These are phyloP conservation scores for Theocolax elegans DNA, from an alignment of 1,140 invertebrate genomes.

Conservation along the genomic window DNA sequence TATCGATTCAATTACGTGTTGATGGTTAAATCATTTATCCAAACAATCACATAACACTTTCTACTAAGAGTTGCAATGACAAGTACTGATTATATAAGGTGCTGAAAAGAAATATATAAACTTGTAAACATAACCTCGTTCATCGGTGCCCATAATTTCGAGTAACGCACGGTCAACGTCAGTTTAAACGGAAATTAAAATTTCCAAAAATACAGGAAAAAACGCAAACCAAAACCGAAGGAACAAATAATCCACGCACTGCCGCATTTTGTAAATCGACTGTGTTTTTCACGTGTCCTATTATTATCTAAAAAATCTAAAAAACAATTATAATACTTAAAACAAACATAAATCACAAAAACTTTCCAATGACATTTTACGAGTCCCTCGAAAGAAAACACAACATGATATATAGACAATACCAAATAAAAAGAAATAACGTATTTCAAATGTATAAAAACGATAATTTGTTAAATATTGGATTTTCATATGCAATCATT, in stretches of 20 bases:
- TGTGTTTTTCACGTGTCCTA: slow-evolving; percentile 48
- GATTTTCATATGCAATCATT: not conserved
- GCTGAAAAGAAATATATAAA: slow-evolving; percentile 36
- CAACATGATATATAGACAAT: slow-evolving; percentile 33
- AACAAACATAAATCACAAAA: slow-evolving; percentile 1
- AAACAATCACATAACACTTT: slow-evolving; percentile 37
- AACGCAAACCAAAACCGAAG: slow-evolving; percentile 41
- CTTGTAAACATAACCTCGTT: slow-evolving; percentile 36
- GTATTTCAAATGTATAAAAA: not conserved
- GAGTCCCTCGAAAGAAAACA: slow-evolving; percentile 24
- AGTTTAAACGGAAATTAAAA: slow-evolving; percentile 5
- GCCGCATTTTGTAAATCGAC: slow-evolving; percentile 58
- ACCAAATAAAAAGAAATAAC: slow-evolving; percentile 20
- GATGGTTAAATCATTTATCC: slow-evolving; percentile 28
- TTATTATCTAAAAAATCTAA: slow-evolving; percentile 16
- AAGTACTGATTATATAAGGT: slow-evolving; percentile 44
- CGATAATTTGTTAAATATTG: slow-evolving; percentile 13
- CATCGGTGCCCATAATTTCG: slow-evolving; percentile 37
- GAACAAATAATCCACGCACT: slow-evolving; percentile 57
- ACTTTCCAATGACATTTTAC: not conserved
- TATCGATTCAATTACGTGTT: too few relatives aligned
- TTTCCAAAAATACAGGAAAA: slow-evolving; percentile 10
- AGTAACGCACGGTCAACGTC: slow-evolving; percentile 9
- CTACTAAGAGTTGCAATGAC: slow-evolving; percentile 31
- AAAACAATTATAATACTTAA: not conserved